Conservation (phyloP, 2,888 invertebrate genomes). For the Lycocerus yunnanus region DNA sequence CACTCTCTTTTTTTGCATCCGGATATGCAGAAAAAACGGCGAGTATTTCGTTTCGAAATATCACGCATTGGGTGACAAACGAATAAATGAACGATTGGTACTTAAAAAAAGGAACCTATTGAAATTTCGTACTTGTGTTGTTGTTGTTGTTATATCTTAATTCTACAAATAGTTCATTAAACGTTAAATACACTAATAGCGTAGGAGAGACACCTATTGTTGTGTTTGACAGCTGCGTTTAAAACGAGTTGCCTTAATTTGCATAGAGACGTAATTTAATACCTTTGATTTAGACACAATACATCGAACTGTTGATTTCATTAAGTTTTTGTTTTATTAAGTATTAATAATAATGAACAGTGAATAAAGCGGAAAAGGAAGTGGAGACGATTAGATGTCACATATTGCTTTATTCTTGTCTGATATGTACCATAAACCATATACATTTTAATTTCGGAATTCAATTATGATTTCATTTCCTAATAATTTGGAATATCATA, state of each 20-base stretch:
- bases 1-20: background rate
- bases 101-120: conserved; percentile 8
- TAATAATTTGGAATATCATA: background rate
- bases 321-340: conserved; percentile 27
- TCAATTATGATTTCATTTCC: background rate
- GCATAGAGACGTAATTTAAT: conserved; percentile 38
- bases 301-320: conserved; percentile 26
- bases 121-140: conserved; percentile 11
- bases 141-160: background rate
- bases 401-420: conserved; percentile 26
- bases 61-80: conserved; percentile 24
- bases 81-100: background rate
- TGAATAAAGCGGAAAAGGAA: conserved; percentile 40
- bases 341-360: conserved; percentile 23
- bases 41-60: background rate
- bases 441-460: background rate
- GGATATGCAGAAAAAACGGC: background rate
- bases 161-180: conserved; percentile 28
- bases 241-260: conserved; percentile 34
- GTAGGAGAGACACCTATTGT: conserved; percentile 32
- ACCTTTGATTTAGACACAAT: conserved; percentile 32
- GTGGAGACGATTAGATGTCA: conserved; percentile 43
- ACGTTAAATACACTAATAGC: conserved; percentile 26
- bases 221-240: conserved; percentile 28
- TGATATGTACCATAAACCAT: conserved; percentile 1